A percentile compares a stretch with the other conserved stretches of the same genome.
Evolutionary conservation across 2,797 vertebrate genomes (phyloP).

Genomic region (Pseudochirops cupreus): DNA sequence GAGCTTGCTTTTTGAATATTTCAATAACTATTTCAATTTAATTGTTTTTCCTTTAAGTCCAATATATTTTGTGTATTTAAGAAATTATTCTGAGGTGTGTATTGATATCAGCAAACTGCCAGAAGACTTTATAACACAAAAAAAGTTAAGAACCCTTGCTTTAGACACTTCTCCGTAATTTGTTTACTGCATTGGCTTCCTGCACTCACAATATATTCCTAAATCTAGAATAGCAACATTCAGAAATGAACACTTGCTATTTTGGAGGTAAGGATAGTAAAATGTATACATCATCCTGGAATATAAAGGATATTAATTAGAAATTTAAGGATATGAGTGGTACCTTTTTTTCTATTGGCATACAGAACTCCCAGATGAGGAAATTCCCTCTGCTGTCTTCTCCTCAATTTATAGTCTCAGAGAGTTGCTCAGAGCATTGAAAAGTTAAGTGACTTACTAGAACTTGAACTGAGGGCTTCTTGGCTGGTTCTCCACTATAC

Average conservation of each 20-base stretch:
- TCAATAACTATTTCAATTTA: not conserved
- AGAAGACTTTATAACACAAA: not conserved
- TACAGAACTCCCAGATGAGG: not conserved
- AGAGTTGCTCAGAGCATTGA: not conserved
- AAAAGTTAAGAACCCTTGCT: not conserved
- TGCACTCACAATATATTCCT: not conserved
- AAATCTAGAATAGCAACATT: conserved; percentile 4
- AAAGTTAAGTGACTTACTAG: not conserved
- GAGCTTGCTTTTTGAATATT: not conserved
- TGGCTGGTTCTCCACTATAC: not conserved
- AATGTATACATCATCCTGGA: conserved; percentile 21
- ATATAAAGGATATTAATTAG: conserved; percentile 28
- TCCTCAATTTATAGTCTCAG: not conserved
- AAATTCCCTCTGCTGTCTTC: not conserved
- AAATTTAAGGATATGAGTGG: not conserved
- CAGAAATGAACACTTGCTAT: not conserved
- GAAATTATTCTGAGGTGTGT: not conserved
- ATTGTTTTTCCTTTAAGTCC: conserved; percentile 11
- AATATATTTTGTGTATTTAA: not conserved
- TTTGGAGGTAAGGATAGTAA: conserved; percentile 25
- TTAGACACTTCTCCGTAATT: not conserved
- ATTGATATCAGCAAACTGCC: not conserved
- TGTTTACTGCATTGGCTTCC: conserved; percentile 33
- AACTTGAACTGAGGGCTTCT: not conserved
- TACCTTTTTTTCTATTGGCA: not conserved